Conservation (phyloP, 2,888 invertebrate species). For the Salticus scenicus region DNA sequence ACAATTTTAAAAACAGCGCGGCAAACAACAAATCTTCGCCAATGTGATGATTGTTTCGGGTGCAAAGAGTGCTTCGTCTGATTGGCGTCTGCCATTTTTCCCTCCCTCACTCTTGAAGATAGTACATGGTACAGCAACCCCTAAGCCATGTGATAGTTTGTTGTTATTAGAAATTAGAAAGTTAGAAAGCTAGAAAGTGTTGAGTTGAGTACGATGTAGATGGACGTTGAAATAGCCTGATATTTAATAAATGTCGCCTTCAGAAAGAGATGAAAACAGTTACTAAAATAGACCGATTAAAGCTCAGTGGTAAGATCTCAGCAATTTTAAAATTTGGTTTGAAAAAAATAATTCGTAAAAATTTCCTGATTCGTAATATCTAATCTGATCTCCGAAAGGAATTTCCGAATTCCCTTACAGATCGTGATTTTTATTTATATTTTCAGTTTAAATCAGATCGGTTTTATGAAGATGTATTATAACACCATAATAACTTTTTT, state of each 20-base stretch:
- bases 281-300: background rate
- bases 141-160: slow-evolving; percentile 57
- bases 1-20: too few species aligned
- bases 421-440: too few species aligned
- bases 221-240: background rate
- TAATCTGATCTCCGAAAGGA: too few species aligned
- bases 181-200: too few species aligned
- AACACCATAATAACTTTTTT: too few species aligned
- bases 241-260: background rate
- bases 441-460: too few species aligned
- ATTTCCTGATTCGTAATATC: too few species aligned
- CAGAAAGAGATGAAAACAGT: background rate
- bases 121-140: slow-evolving; percentile 26
- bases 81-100: slow-evolving; percentile 8
- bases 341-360: too few species aligned
- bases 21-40: too few species aligned
- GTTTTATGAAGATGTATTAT: too few species aligned
- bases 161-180: slow-evolving; percentile 46
- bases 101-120: background rate
- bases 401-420: too few species aligned
- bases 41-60: background rate
- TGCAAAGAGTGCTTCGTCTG: slow-evolving; percentile 4
- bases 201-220: slow-evolving; percentile 1
- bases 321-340: too few species aligned
- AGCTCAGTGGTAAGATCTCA: background rate